Evolutionary conservation across 2,113 vertebrate genomes (phyloP).

Genomic region (Eleginops maclovinus): DNA sequence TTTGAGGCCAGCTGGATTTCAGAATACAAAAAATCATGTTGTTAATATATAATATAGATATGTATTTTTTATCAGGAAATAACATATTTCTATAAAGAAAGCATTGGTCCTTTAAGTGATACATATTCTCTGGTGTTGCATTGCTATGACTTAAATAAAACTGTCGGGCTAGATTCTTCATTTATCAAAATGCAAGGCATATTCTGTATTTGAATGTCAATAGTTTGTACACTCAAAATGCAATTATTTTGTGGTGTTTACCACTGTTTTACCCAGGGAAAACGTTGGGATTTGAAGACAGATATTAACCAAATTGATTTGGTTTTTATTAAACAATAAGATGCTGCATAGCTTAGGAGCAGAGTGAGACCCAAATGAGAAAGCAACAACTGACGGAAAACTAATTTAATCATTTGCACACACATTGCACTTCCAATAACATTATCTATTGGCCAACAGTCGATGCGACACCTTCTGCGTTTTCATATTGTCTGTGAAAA

Average conservation of each 20-base stretch:
- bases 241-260: background rate
- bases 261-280: background rate
- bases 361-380: slow-evolving; percentile 11
- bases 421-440: slow-evolving; percentile 42
- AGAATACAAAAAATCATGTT: no score
- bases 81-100: no score
- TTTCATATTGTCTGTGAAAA: slow-evolving; percentile 31
- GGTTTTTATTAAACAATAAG: slow-evolving; percentile 50
- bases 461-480: background rate
- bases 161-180: slow-evolving; percentile 5
- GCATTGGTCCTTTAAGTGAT: background rate
- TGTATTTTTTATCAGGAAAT: no score
- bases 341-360: slow-evolving; percentile 2
- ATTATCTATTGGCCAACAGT: slow-evolving; percentile 6
- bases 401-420: slow-evolving; percentile 28
- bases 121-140: background rate
- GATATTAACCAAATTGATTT: slow-evolving; percentile 32
- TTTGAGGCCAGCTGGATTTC: no score
- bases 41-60: no score
- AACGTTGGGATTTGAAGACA: slow-evolving; percentile 11
- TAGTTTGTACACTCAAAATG: background rate
- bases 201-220: background rate
- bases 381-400: slow-evolving; percentile 48
- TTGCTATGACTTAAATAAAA: slow-evolving; percentile 28
- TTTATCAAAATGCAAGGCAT: slow-evolving; percentile 18